Evolutionary conservation across 2,888 invertebrate species (phyloP).

Genomic region (Zelleria hepariella): DNA sequence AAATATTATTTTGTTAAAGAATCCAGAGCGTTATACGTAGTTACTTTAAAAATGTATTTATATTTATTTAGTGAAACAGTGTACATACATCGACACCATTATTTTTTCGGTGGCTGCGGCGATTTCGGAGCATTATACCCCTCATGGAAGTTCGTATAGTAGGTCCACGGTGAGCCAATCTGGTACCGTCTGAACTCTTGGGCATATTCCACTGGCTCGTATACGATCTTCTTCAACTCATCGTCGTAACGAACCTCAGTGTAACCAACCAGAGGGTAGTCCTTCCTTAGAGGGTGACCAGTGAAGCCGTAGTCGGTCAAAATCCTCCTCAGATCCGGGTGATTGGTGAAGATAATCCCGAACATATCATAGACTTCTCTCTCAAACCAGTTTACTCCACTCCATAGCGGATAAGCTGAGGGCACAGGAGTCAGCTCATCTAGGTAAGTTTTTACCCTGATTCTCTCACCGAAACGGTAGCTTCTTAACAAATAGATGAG

Average conservation of each 20-base stretch:
- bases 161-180: conserved; percentile 54
- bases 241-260: conserved; percentile 60
- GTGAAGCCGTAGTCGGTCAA: conserved; percentile 58
- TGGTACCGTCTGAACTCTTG: conserved; percentile 43
- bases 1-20: too few species aligned
- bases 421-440: conserved; percentile 54
- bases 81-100: not conserved
- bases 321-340: conserved; percentile 55
- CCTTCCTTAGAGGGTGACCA: conserved; percentile 60
- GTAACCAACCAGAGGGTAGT: conserved; percentile 56
- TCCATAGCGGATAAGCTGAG: conserved; percentile 42
- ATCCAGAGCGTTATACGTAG: too few species aligned
- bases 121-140: conserved; percentile 29
- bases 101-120: not conserved
- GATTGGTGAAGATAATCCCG: conserved; percentile 51
- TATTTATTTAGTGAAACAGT: not conserved
- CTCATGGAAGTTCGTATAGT: conserved; percentile 46
- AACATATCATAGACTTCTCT: conserved; percentile 60
- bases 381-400: conserved; percentile 36
- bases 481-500: conserved; percentile 44
- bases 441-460: conserved; percentile 50
- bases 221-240: conserved; percentile 54
- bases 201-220: conserved; percentile 53
- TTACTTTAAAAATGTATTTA: too few species aligned
- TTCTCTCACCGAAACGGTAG: conserved; percentile 36